Base-by-base conservation (phyloP, 2,888 invertebrate species). In the Campoletis raptor region DNA sequence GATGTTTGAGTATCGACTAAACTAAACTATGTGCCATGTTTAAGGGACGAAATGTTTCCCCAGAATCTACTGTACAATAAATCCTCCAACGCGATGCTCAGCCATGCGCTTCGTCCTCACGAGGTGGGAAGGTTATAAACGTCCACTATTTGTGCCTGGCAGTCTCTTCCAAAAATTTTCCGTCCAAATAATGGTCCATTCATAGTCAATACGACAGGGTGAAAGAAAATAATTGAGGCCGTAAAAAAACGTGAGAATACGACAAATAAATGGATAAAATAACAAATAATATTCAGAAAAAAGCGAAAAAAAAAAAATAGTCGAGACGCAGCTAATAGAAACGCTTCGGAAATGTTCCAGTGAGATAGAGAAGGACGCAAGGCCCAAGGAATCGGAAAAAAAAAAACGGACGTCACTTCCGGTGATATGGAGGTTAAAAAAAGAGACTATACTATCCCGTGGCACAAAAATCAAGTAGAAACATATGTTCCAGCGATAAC, bases 321-420 rank as follows among this genome's bases (percentile, higher is more conserved):
- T n/a, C n/a, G n/a, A 42, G 10, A 6, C 40, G 37, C 66, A 37
- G 9, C 24, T 48, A 1, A n/a, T 12, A 18, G 48, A 24, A 42
- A 61, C 54, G 45, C 45, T 40, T 85, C 24, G 24, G 69, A 74
- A 82, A 66, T 76, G 76, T 76, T 85, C 30, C 79, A 80, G 18
- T 52, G 69, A 76, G 73, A 76, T 54, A 80, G 30, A n/a, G n/a
- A 54, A 45, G 48, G 45, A 4, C 8, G 48, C 40, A 52, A 45
- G 37, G 72, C 52, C 76, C 80, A 77, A 83, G 82, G 83, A 72
- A 76, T 82, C 79, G 79, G 57, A 48, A 69, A 77, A 81, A 64
- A 67, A n/a, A n/a, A n/a, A n/a, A n/a, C 86, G 86, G 86, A 86
- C 83, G 76, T 72, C 61, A 40, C 66, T 86, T 86, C 85, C 83